phyloP scores from a whole-genome alignment of 2,113 vertebrate species.

The Daphoenositta chrysoptera region DNA sequence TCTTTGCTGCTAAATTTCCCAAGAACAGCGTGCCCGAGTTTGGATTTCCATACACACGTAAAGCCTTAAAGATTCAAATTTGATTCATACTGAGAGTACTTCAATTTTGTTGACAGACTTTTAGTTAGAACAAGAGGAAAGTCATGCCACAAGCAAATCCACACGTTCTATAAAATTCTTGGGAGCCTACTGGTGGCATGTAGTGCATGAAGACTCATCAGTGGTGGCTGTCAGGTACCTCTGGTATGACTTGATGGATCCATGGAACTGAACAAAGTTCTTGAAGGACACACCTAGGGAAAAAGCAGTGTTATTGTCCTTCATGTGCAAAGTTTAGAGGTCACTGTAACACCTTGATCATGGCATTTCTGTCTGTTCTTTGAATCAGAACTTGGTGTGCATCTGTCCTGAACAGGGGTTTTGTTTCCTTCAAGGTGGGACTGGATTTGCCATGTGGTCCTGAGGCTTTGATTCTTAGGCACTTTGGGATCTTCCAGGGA shows the following conservation, averaged over 20 bases:
- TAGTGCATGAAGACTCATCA: neutral
- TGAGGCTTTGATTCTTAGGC: neutral
- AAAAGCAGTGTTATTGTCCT: neutral
- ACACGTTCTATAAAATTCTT: rapidly evolving
- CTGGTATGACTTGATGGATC: neutral
- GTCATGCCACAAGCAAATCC: neutral
- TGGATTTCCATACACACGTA: neutral
- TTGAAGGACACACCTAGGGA: neutral
- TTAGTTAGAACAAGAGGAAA: neutral
- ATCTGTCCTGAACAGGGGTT: neutral
- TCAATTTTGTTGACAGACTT: neutral
- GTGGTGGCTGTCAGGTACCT: neutral
- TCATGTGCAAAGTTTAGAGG: neutral
- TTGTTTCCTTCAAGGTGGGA: neutral
- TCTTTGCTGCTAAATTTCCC: neutral
- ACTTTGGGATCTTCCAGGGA: neutral
- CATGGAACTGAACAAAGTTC: neutral
- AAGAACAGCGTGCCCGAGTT: rapidly evolving
- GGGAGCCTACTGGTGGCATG: neutral
- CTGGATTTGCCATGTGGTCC: neutral
- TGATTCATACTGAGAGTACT: neutral
- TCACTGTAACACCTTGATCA: neutral
- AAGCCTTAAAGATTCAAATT: neutral
- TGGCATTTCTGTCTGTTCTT: neutral
- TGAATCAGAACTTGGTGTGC: neutral